Percentiles rank a stretch among this genome's conserved stretches.
phyloP scores from a whole-genome alignment of 2,797 vertebrate species.

The Chrosomus eos region DNA sequence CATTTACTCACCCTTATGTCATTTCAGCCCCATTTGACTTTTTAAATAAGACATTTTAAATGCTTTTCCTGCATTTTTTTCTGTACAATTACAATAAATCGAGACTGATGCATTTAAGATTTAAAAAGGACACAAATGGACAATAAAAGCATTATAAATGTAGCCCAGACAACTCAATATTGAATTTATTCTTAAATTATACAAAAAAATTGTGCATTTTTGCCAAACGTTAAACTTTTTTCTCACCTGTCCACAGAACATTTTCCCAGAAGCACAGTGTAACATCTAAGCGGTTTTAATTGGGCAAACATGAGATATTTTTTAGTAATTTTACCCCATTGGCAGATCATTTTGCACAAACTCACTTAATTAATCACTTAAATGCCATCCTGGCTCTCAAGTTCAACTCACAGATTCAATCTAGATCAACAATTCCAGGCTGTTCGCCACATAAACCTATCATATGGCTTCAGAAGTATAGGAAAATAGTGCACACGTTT shows the following conservation, averaged over 20 bases:
- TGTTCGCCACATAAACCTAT: neutral
- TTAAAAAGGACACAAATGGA: neutral
- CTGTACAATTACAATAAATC: too few relatives aligned
- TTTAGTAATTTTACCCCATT: too few relatives aligned
- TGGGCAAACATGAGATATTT: neutral
- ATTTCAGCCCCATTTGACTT: neutral
- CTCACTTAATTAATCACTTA: too few relatives aligned
- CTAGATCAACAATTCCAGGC: neutral
- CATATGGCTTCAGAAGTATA: neutral
- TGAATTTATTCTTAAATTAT: neutral
- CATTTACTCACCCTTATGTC: neutral
- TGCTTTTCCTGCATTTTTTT: neutral
- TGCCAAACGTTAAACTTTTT: neutral
- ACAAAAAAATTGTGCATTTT: neutral
- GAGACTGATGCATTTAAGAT: neutral
- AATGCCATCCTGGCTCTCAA: neutral
- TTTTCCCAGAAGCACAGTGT: neutral
- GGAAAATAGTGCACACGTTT: neutral
- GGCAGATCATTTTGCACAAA: too few relatives aligned
- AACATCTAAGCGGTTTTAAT: neutral
- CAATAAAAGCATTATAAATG: neutral
- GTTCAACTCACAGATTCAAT: neutral
- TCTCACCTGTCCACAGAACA: neutral
- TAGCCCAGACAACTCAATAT: neutral
- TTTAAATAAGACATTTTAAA: neutral